Conservation (phyloP, 1,140 invertebrate genomes). For the Cecropterus lyciades region DNA sequence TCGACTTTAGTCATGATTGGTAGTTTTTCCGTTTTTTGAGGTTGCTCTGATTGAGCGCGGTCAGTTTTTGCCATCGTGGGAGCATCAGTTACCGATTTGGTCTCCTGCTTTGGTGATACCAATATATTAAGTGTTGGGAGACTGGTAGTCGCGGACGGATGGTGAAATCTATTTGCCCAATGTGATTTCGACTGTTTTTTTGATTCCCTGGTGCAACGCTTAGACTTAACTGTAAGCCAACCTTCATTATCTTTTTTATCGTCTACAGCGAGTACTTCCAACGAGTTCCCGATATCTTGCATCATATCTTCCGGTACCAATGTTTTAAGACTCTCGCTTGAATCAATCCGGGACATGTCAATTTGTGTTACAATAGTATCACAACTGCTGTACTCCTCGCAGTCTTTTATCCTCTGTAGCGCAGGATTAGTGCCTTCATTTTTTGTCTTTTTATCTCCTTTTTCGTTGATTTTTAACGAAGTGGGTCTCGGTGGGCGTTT, state of each 20-base stretch:
- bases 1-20: slow-evolving; percentile 39
- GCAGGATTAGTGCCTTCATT: slow-evolving; percentile 46
- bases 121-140: slow-evolving; percentile 86
- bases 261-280: slow-evolving; percentile 82
- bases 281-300: slow-evolving; percentile 85
- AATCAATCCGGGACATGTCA: slow-evolving; percentile 78
- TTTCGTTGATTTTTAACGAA: slow-evolving; percentile 63
- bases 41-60: slow-evolving; percentile 72
- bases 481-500: slow-evolving; percentile 62
- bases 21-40: slow-evolving; percentile 47
- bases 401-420: slow-evolving; percentile 65
- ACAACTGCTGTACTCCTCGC: slow-evolving; percentile 78
- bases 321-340: slow-evolving; percentile 80
- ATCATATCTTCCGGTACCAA: slow-evolving; percentile 72
- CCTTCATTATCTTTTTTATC: slow-evolving; percentile 85
- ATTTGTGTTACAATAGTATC: slow-evolving; percentile 84
- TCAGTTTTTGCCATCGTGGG: slow-evolving; percentile 48
- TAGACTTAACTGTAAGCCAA: slow-evolving; percentile 88
- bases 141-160: slow-evolving; percentile 88
- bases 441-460: slow-evolving; percentile 53
- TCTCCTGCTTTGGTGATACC: slow-evolving; percentile 81
- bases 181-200: slow-evolving; percentile 85
- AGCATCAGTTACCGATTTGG: slow-evolving; percentile 50
- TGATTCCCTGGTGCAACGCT: slow-evolving; percentile 80
- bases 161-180: slow-evolving; percentile 88